Evolutionary conservation across 1,140 invertebrate genomes (phyloP), one percentile per base, ranked within the genome.

Genomic region (Agrilus planipennis): DNA sequence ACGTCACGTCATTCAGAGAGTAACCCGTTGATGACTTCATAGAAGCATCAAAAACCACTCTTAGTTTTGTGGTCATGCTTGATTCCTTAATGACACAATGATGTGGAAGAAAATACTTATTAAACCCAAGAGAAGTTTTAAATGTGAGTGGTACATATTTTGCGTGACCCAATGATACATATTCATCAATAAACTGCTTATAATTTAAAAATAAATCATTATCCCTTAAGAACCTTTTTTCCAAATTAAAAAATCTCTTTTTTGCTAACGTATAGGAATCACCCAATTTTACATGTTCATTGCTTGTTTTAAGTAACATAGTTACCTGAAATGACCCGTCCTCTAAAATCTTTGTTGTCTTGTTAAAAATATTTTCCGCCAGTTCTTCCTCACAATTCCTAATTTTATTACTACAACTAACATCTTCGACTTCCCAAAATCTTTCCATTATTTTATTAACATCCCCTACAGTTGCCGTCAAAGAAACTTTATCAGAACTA

Each of bases 11-110:
- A 23, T 44, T 51, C n/a, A 48, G 34, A 0, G 42, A 46, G 2
- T 44, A 15, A 7, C 39, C 32, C 0, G 6, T 44, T 4, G 0
- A 19, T 17, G 46, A 30, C 36, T 45, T 47, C 0, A 36, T 31
- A 0, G 42, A 45, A 1, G 32, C 47, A 17, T 53, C 37, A 35
- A 50, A 53, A 34, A 51, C 45, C 0, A 49, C 43, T 10, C 49
- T 31, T 1, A 37, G 12, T 23, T 52, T 52, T 0, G 50, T 52
- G 0, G 52, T 54, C 2, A 14, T 15, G 3, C 42, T 52, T 0
- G 32, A 28, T 3, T 34, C 1, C n/a, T 51, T 52, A 0, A 52
- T 28, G 0, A 53, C 46, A 0, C 39, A 27, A 23, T 52, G 45
- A 45, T 48, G 48, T 9, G 50, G 41, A 2, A 49, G 12, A 19